Conservation (phyloP, 2,888 invertebrate genomes). For the Ptychoptera contaminata region DNA sequence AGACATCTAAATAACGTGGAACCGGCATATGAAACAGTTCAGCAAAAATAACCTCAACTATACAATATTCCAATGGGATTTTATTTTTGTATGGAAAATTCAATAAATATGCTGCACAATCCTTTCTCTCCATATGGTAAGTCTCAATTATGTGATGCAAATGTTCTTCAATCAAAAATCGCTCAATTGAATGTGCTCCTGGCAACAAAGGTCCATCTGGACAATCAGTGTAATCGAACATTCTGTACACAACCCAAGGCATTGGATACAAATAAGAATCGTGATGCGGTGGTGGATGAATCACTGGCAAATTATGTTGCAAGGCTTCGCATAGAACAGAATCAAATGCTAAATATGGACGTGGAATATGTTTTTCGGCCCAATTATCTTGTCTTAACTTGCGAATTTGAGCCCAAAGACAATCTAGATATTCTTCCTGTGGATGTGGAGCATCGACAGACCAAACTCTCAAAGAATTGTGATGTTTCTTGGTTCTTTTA, state of each 20-base stretch:
- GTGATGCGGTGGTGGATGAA: conserved; percentile 85
- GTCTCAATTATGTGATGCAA: conserved; percentile 84
- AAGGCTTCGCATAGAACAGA: conserved; percentile 88
- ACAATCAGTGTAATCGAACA: conserved; percentile 99
- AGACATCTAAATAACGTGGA: conserved; percentile 77
- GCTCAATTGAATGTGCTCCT: conserved; percentile 91
- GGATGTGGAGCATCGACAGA: conserved; percentile 86
- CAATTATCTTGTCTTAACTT: conserved; percentile 88
- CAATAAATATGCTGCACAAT: conserved; percentile 83
- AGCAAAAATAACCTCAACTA: conserved; percentile 91
- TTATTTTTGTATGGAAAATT: conserved; percentile 86
- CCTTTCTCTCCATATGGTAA: conserved; percentile 77
- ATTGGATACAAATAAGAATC: conserved; percentile 82
- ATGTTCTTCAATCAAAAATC: conserved; percentile 96
- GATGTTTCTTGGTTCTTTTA: conserved; percentile 84
- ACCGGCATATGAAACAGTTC: conserved; percentile 87
- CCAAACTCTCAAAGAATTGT: conserved; percentile 88
- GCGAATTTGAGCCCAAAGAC: conserved; percentile 87
- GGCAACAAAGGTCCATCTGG: conserved; percentile 86
- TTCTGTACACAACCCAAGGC: conserved; percentile 85
- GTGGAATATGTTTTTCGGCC: conserved; percentile 90
- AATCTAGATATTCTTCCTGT: conserved; percentile 93
- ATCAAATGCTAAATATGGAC: conserved; percentile 93
- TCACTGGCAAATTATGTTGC: conserved; percentile 84
- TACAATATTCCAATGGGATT: conserved; percentile 94